These are phyloP conservation scores for Oxyruncus cristatus DNA, from an alignment of 2,113 vertebrate genomes.

Conservation along the genomic window DNA sequence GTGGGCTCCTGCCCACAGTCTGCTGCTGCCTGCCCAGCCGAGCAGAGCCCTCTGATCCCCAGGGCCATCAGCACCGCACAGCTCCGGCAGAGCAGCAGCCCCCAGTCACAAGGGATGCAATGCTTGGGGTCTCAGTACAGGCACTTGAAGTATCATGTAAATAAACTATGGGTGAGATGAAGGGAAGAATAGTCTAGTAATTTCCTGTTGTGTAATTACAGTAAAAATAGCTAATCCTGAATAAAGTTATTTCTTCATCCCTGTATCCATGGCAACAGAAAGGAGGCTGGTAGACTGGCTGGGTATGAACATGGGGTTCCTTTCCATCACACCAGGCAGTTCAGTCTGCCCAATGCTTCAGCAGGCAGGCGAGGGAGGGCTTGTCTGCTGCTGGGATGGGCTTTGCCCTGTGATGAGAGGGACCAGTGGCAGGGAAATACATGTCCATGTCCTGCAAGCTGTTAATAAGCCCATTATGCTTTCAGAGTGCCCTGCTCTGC, in stretches of 20 bases:
- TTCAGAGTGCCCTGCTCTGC: not conserved
- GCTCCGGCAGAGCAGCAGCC: not conserved
- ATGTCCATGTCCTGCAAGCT: accelerated
- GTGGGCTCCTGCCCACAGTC: not conserved
- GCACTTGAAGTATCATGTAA: not conserved
- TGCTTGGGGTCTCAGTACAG: not conserved
- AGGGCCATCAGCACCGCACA: accelerated
- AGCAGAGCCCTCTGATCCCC: not conserved
- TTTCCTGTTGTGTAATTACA: conserved; percentile 18
- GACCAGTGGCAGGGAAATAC: accelerated
- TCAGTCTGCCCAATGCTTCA: not conserved
- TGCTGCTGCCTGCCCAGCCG: not conserved
- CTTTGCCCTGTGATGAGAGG: not conserved
- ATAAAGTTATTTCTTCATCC: not conserved
- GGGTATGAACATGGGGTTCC: accelerated
- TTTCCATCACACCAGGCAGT: not conserved
- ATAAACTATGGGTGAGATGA: not conserved
- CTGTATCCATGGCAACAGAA: conserved; percentile 38
- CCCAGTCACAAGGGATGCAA: not conserved
- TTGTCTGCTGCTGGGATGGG: not conserved
- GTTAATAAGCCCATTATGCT: not conserved
- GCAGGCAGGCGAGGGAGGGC: not conserved
- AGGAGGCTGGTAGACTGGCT: not conserved
- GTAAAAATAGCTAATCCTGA: conserved; percentile 29
- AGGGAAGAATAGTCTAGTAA: not conserved